Base-by-base conservation (phyloP, 2,797 vertebrate genomes). In the Melanotaenia nigrans region DNA sequence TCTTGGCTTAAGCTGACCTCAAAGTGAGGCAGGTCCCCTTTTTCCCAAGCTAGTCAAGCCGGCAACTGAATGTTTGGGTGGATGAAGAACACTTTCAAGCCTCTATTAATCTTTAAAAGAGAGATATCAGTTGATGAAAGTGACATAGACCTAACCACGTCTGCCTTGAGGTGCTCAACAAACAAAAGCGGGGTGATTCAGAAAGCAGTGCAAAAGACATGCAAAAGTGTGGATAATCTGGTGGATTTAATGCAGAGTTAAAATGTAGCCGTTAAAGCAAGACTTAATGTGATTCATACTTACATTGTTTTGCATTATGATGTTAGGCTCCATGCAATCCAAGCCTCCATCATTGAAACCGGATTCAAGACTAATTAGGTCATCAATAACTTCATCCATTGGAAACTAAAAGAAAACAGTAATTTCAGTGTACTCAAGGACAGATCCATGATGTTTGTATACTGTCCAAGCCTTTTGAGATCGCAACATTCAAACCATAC, bases 311-410 rank as follows among this genome's bases (percentile, higher is more conserved):
- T 97, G 95, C 94, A 97, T 96, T 83, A 96, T 91, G 80, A 96
- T 87, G 90, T 95, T 92, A 68, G 94, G 78, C 89, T 97, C 96
- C 91, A 96, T 94, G 87, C 95, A 96, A 86, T 95, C 94, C 94
- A 96, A 93, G 85, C 93, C 94, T 90, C 97, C 95, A 81, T 97
- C 96, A 91, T 97, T 96, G 94, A 99, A 97, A 78, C 93, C 95
- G 68, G 96, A 95, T 93, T 98, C 96, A 90, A 96, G 94, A 91
- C 94, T 94, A 82, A 98, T 97, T 83, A 98, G 95, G 92, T 97
- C 95, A 94, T 97, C 96, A 89, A 97, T 96, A 92, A 97, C 95
- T 82, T 97, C 96, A 91, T 98, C 96, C 96, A 98, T 96, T 92
- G 97, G 95, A 92, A 95, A 95, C 94, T 95, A 90, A 91, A 93